A percentile compares a stretch with the other conserved stretches of the same genome.
These are phyloP conservation scores for Eidolon dupreanum DNA, from an alignment of 2,797 vertebrate genomes.

Conservation along the genomic window DNA sequence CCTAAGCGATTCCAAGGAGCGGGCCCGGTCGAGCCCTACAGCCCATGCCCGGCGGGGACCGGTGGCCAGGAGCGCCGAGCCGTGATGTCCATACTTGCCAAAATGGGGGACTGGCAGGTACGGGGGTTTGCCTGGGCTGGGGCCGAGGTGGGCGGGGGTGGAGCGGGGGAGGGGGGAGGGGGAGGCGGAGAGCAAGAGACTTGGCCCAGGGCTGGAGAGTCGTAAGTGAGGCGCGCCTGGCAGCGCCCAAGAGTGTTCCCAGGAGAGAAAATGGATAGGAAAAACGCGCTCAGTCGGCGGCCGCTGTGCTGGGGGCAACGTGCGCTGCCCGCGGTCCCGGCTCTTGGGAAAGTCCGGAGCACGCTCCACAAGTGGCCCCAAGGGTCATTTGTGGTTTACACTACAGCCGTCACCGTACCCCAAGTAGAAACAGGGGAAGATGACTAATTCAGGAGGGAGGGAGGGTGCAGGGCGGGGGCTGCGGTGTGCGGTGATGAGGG, in stretches of 20 bases:
- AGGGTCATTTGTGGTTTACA: constrained; percentile 51
- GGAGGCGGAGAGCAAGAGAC: constrained; percentile 50
- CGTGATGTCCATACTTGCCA: constrained; percentile 96
- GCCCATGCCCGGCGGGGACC: constrained; percentile 87
- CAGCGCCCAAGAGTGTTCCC: constrained; percentile 52
- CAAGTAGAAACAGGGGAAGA: constrained; percentile 36
- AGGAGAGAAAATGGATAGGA: background rate
- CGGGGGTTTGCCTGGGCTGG: constrained; percentile 66
- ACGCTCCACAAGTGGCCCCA: constrained; percentile 72
- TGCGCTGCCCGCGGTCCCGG: background rate
- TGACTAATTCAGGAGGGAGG: constrained; percentile 38
- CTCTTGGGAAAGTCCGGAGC: background rate
- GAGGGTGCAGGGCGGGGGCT: background rate
- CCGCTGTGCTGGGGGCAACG: constrained; percentile 3
- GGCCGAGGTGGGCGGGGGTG: constrained; percentile 59
- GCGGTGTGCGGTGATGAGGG: background rate
- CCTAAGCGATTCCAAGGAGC: constrained; percentile 87
- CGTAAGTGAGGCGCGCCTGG: constrained; percentile 57
- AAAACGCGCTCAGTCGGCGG: constrained; percentile 7
- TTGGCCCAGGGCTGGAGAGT: constrained; percentile 66
- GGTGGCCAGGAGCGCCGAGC: constrained; percentile 85
- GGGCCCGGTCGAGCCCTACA: constrained; percentile 87
- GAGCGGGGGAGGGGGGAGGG: constrained; percentile 53
- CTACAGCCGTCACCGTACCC: background rate
- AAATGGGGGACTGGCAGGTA: constrained; percentile 99